A percentile compares a stretch with the other conserved stretches of the same genome.
phyloP scores from a whole-genome alignment of 2,113 vertebrate genomes.

The Erythrocebus patas region DNA sequence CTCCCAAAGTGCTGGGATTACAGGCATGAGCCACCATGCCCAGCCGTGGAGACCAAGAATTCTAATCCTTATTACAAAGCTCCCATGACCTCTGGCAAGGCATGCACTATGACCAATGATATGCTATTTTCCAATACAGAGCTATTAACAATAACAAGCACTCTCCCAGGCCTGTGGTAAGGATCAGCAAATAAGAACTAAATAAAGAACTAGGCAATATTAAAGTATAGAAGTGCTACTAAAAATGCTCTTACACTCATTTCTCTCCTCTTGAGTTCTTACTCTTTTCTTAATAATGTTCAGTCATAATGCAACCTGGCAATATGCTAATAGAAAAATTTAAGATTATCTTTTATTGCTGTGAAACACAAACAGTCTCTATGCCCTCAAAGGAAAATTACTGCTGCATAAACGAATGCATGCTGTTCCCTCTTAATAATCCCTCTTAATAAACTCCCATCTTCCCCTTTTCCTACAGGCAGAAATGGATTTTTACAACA shows the following conservation, averaged over 20 bases:
- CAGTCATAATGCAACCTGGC: background rate
- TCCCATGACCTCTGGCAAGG: background rate
- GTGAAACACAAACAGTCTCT: background rate
- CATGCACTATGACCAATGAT: background rate
- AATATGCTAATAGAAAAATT: slow-evolving; percentile 34
- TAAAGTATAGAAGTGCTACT: background rate
- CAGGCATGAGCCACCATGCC: no score
- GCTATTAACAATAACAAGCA: background rate
- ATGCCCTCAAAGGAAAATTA: slow-evolving; percentile 14
- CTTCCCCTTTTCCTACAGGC: background rate
- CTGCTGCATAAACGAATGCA: background rate
- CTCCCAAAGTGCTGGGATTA: no score
- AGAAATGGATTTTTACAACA: background rate
- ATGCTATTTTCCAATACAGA: background rate
- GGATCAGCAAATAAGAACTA: slow-evolving; percentile 18
- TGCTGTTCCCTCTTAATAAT: background rate
- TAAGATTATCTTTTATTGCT: slow-evolving; percentile 15
- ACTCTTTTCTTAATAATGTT: slow-evolving; percentile 15
- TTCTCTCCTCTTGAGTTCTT: background rate
- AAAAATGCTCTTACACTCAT: background rate
- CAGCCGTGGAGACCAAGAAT: background rate
- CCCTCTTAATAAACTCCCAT: background rate
- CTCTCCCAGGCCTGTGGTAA: background rate
- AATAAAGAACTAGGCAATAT: slow-evolving; percentile 4
- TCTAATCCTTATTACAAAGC: background rate